Conservation (phyloP, 2,888 invertebrate species). For the Andricus quercusramuli region DNA sequence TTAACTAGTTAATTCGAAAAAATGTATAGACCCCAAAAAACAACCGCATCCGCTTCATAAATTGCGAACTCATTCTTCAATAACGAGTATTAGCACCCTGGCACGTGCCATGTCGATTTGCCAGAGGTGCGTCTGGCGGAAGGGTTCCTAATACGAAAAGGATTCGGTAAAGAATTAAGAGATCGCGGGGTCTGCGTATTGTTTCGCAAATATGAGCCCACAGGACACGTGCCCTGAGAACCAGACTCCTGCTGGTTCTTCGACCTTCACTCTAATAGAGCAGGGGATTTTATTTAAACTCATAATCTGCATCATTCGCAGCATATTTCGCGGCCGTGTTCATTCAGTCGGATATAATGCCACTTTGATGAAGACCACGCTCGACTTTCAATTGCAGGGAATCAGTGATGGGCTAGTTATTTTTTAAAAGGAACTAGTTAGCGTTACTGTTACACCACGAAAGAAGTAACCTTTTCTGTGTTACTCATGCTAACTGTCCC, state of each 20-base stretch:
- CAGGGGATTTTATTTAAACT: conserved; percentile 9
- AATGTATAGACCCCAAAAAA: neutral
- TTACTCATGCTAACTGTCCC: too few species aligned
- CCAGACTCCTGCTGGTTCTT: conserved; percentile 7
- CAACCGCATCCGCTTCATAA: conserved; percentile 36
- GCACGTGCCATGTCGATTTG: conserved; percentile 65
- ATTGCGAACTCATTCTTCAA: conserved; percentile 68
- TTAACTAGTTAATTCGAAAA: neutral
- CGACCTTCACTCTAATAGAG: conserved; percentile 30
- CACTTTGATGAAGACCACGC: conserved; percentile 13
- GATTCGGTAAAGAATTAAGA: conserved; percentile 36
- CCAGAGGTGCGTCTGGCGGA: conserved; percentile 43
- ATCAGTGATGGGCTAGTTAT: neutral
- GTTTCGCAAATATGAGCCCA: conserved; percentile 40
- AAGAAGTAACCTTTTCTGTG: too few species aligned
- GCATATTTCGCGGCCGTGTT: neutral
- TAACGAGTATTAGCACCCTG: conserved; percentile 60
- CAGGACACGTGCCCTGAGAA: conserved; percentile 20
- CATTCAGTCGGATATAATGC: neutral
- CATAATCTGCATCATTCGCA: conserved; percentile 31
- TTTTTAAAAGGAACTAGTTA: too few species aligned
- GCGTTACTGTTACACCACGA: rapidly evolving
- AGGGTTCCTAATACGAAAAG: conserved; percentile 36
- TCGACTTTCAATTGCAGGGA: conserved; percentile 11
- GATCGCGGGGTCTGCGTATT: conserved; percentile 32